Conservation (phyloP, 2,888 invertebrate genomes). For the Philopedon plagiatum region DNA sequence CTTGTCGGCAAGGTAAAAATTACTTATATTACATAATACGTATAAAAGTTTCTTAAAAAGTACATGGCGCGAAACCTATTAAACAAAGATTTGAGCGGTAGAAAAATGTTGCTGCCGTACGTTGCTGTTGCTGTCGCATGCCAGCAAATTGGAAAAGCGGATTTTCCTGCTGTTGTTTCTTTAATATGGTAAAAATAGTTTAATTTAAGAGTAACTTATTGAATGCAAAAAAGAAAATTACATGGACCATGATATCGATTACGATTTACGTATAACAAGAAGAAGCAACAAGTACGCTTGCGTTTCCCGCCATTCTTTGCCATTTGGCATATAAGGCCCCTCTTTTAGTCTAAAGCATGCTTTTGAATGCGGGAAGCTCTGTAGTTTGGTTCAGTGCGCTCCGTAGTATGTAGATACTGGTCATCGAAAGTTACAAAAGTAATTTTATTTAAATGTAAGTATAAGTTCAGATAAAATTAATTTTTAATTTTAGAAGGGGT, state of each 20-base stretch:
- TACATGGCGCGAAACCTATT: too few relatives aligned
- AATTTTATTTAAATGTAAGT: slow-evolving; percentile 14
- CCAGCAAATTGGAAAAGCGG: neutral
- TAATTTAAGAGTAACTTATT: slow-evolving; percentile 29
- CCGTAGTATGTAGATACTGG: slow-evolving; percentile 7
- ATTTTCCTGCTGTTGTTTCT: neutral
- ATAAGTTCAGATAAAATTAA: neutral
- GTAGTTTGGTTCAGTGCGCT: slow-evolving; percentile 4
- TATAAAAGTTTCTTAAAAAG: too few relatives aligned
- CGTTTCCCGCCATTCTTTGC: slow-evolving; percentile 49
- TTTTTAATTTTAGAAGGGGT: neutral
- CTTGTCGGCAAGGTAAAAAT: too few relatives aligned
- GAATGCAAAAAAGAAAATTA: slow-evolving; percentile 37
- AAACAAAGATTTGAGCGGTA: too few relatives aligned
- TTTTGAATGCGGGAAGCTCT: slow-evolving; percentile 29
- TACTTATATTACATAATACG: too few relatives aligned
- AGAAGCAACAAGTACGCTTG: slow-evolving; percentile 61
- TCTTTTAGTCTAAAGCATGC: slow-evolving; percentile 44
- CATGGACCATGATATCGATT: slow-evolving; percentile 41
- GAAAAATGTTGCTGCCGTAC: too few relatives aligned
- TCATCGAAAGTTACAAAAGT: neutral
- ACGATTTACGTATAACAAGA: slow-evolving; percentile 43
- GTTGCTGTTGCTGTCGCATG: neutral
- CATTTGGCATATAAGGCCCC: slow-evolving; percentile 34
- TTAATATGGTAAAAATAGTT: neutral